Percentiles rank a stretch among this genome's conserved stretches.
phyloP scores from a whole-genome alignment of 2,888 invertebrate species.

The Cephalotes varians region DNA sequence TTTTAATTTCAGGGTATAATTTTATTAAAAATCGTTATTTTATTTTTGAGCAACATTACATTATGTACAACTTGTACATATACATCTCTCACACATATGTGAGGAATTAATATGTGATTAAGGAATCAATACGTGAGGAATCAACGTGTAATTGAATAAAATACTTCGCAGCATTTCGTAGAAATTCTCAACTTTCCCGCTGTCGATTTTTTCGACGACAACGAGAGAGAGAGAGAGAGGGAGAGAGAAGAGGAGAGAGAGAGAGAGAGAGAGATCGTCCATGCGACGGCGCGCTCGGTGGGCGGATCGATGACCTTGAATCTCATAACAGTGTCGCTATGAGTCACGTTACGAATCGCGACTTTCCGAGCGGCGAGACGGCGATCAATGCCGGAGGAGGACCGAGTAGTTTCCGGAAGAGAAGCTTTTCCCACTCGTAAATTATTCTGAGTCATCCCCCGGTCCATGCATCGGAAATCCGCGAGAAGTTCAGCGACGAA shows the following conservation, averaged over 20 bases:
- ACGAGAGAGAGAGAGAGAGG: too few species aligned
- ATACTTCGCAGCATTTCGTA: background rate
- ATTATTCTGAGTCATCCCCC: conserved; percentile 60
- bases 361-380: conserved; percentile 65
- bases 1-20: background rate
- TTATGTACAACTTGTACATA: background rate
- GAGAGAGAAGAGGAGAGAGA: too few species aligned
- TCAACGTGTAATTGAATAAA: background rate
- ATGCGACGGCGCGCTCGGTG: conserved; percentile 54
- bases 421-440: conserved; percentile 52
- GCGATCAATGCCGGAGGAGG: conserved; percentile 61
- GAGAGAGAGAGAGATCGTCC: conserved; percentile 9
- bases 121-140: too few species aligned
- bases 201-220: background rate
- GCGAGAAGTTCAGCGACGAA: conserved; percentile 39
- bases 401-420: conserved; percentile 54
- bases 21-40: background rate
- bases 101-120: background rate
- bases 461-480: conserved; percentile 12
- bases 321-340: conserved; percentile 55
- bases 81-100: background rate
- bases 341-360: conserved; percentile 52
- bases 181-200: background rate
- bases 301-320: conserved; percentile 74
- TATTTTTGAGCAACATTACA: background rate